Conservation (phyloP, 37 sponge, comb jelly and placozoan species). For the Bolinopsis microptera region DNA sequence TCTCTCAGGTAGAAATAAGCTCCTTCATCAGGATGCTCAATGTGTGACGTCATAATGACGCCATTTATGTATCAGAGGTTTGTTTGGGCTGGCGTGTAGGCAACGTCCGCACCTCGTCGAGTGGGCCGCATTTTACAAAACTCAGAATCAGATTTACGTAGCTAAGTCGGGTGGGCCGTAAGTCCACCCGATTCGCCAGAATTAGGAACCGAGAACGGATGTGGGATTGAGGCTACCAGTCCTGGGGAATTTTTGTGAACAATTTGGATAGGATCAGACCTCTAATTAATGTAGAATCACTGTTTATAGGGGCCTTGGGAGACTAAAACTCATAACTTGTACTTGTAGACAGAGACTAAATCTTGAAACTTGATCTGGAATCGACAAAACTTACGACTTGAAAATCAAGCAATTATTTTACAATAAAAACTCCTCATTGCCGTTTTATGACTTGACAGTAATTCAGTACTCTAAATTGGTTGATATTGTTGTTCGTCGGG, state of each 20-base stretch:
- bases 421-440: background rate
- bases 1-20: background rate
- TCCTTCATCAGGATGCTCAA: background rate
- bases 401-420: background rate
- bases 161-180: background rate
- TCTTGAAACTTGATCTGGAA: no score
- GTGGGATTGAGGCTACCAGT: background rate
- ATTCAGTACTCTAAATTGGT: no score
- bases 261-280: background rate
- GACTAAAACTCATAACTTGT: no score
- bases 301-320: no score
- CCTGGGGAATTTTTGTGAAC: background rate
- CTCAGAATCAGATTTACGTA: slow-evolving; percentile 50
- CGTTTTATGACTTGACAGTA: no score
- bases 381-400: no score
- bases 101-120: background rate
- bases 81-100: background rate
- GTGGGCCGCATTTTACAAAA: slow-evolving; percentile 11
- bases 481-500: no score
- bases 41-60: background rate
- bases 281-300: no score
- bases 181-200: background rate
- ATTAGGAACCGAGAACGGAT: background rate
- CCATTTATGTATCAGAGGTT: background rate
- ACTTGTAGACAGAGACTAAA: no score